These are phyloP conservation scores for Rachycentron canadum DNA, from an alignment of 2,797 vertebrate species.

Conservation along the genomic window DNA sequence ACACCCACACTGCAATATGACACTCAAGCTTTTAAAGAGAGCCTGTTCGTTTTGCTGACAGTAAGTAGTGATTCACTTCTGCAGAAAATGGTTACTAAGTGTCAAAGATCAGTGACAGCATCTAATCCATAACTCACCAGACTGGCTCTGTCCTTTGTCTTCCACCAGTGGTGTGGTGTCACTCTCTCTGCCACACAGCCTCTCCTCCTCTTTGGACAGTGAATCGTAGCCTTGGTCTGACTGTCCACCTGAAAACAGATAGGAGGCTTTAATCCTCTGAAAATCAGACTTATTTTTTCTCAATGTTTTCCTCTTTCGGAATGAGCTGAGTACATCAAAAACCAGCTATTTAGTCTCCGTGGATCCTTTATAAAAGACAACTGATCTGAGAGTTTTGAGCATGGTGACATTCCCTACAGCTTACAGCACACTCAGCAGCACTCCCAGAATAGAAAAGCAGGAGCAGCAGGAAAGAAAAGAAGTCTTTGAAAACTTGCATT, in stretches of 20 bases:
- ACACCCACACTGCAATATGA: slow-evolving; percentile 61
- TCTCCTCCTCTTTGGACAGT: slow-evolving; percentile 93
- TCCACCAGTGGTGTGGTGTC: slow-evolving; percentile 83
- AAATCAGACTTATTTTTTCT: neutral
- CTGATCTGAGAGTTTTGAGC: slow-evolving; percentile 58
- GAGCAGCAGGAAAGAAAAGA: slow-evolving; percentile 24
- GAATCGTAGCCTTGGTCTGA: slow-evolving; percentile 93
- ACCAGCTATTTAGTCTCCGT: slow-evolving; percentile 9
- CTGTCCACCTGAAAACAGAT: slow-evolving; percentile 87
- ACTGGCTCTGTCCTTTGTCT: slow-evolving; percentile 88
- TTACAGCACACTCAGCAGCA: slow-evolving; percentile 20
- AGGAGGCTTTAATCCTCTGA: slow-evolving; percentile 27
- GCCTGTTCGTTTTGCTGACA: slow-evolving; percentile 42
- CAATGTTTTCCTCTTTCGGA: slow-evolving; percentile 12
- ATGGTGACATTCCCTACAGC: slow-evolving; percentile 48
- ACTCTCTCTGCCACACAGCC: slow-evolving; percentile 85
- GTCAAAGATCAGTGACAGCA: slow-evolving; percentile 40
- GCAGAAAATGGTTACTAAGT: slow-evolving; percentile 29
- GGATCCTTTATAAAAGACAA: slow-evolving; percentile 51
- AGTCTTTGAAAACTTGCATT: slow-evolving; percentile 45
- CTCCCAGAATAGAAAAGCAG: slow-evolving; percentile 71
- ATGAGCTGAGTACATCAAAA: slow-evolving; percentile 30
- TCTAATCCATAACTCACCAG: slow-evolving; percentile 78
- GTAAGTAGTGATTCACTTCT: slow-evolving; percentile 41
- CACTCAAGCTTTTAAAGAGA: slow-evolving; percentile 50